Conservation (phyloP, 2,113 vertebrate genomes). For the Polypterus bichir region DNA sequence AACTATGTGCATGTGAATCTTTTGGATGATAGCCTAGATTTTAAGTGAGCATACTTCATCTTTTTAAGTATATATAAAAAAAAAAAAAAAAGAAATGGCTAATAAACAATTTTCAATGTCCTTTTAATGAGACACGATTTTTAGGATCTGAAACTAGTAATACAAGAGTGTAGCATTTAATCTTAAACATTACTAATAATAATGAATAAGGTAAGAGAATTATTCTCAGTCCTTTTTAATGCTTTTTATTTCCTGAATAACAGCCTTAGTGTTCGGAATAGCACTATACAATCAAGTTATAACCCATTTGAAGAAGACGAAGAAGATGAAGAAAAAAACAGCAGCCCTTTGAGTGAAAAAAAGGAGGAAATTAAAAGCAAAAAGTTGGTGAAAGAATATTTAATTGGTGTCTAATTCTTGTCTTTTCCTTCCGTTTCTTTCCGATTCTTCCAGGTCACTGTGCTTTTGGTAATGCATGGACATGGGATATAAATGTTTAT, state of each 20-base stretch:
- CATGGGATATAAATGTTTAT: conserved; percentile 17
- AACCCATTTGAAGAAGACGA: conserved; percentile 77
- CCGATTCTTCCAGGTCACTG: conserved; percentile 18
- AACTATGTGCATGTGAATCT: too few species aligned
- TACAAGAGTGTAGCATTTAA: too few species aligned
- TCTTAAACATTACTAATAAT: too few species aligned
- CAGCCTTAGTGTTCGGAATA: conserved; percentile 72
- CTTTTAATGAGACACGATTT: too few species aligned
- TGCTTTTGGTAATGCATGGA: conserved; percentile 35
- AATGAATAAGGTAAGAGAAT: too few species aligned
- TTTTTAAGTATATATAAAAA: too few species aligned
- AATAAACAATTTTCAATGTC: too few species aligned
- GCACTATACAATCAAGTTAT: conserved; percentile 64
- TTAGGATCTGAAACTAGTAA: too few species aligned
- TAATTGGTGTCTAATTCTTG: conserved; percentile 19
- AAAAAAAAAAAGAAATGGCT: too few species aligned
- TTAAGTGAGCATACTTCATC: too few species aligned
- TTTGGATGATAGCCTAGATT: too few species aligned
- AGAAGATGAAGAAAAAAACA: conserved; percentile 68
- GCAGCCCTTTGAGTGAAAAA: conserved; percentile 72
- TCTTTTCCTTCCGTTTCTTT: conserved; percentile 24
- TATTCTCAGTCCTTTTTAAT: too few species aligned
- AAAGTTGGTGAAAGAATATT: conserved; percentile 84
- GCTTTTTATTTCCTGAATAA: conserved; percentile 70
- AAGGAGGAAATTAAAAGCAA: conserved; percentile 82